Evolutionary conservation across 2,888 invertebrate genomes (phyloP).

Genomic region (Apoderus coryli): DNA sequence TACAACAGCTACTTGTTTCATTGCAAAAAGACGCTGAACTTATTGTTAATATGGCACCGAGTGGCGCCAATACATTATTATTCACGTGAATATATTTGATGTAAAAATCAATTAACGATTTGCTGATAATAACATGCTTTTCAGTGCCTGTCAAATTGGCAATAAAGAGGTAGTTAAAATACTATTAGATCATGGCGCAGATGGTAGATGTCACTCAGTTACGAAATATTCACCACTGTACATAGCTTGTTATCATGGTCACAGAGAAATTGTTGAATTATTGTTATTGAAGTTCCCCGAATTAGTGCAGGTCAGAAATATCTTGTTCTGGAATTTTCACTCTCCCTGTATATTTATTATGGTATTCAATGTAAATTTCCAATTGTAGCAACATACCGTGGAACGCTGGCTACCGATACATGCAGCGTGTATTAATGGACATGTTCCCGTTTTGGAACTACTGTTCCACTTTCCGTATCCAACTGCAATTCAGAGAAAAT

Average conservation of each 20-base stretch:
- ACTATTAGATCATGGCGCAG: constrained; percentile 69
- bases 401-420: constrained; percentile 88
- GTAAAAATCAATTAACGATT: constrained; percentile 1
- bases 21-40: constrained; percentile 48
- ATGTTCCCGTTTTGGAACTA: constrained; percentile 58
- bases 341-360: too few relatives aligned
- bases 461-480: constrained; percentile 76
- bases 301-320: constrained; percentile 48
- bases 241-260: constrained; percentile 78
- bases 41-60: constrained; percentile 75
- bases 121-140: too few relatives aligned
- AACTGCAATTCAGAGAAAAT: constrained; percentile 45
- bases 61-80: constrained; percentile 74
- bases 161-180: constrained; percentile 60
- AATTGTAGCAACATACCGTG: constrained; percentile 61
- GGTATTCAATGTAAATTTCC: constrained; percentile 7
- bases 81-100: constrained; percentile 53
- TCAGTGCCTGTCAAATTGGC: constrained; percentile 76
- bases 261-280: constrained; percentile 58
- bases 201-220: constrained; percentile 77
- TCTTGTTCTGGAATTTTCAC: too few relatives aligned
- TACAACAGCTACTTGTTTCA: constrained; percentile 50
- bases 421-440: constrained; percentile 83
- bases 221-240: constrained; percentile 89
- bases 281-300: constrained; percentile 72